Conservation (phyloP, 64 coral and sea anemone species). For the Hydrozoanthus tunicans region DNA sequence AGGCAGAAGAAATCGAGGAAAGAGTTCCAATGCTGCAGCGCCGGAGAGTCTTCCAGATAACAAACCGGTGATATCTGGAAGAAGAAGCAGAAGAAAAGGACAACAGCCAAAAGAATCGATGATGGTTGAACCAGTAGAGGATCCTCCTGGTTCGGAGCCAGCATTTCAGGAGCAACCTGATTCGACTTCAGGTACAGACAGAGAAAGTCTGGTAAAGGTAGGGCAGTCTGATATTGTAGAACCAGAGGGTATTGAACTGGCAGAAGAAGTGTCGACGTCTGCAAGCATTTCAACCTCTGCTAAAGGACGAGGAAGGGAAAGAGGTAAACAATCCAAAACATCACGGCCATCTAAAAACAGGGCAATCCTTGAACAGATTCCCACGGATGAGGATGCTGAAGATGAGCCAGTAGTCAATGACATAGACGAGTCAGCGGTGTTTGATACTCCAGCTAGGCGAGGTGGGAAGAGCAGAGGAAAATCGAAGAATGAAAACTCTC, state of each 20-base stretch:
- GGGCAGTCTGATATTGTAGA: not conserved
- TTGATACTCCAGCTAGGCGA: not conserved
- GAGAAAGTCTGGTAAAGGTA: not conserved
- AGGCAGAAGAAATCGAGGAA: not conserved
- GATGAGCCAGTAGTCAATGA: not conserved
- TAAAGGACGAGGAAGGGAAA: not conserved
- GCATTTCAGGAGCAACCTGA: not conserved
- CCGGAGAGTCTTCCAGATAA: not conserved
- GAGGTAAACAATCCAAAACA: constrained; percentile 11
- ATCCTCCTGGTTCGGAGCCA: not conserved
- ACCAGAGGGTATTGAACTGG: not conserved
- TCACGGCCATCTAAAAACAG: constrained; percentile 26
- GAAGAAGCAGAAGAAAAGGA: not conserved
- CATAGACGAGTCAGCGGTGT: not conserved
- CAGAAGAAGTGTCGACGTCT: constrained; percentile 1
- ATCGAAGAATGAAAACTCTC: not conserved
- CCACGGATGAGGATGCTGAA: constrained; percentile 44
- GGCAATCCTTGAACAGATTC: constrained; percentile 46
- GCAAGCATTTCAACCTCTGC: not conserved
- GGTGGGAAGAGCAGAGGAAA: not conserved
- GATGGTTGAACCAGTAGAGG: not conserved
- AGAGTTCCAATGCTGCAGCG: not conserved
- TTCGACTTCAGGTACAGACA: not conserved
- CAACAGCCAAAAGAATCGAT: constrained; percentile 9
- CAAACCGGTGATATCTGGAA: not conserved